phyloP scores from a whole-genome alignment of 2,797 vertebrate species.

The Sarcophilus harrisii region DNA sequence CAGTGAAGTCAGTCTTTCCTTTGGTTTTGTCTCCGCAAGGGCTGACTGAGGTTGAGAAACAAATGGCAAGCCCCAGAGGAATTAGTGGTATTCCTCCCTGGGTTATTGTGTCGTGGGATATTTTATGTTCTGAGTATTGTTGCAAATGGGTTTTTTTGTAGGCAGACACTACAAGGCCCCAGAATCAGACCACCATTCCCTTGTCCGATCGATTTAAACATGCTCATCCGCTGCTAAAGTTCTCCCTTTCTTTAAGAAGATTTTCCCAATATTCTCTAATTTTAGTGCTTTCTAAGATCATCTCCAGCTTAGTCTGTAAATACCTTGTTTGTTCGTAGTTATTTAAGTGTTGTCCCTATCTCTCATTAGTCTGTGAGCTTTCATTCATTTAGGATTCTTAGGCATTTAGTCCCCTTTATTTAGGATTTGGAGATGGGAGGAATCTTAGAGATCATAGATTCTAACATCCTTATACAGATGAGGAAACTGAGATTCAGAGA shows the following conservation, averaged over 20 bases:
- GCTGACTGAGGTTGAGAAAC: background rate
- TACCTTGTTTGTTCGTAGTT: background rate
- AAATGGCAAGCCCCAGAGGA: background rate
- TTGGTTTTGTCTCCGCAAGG: background rate
- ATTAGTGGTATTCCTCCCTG: background rate
- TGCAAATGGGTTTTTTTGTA: background rate
- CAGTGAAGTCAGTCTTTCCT: background rate
- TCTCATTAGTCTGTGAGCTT: background rate
- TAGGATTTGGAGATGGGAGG: background rate
- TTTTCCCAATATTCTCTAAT: background rate
- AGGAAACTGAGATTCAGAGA: background rate
- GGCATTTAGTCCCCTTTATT: constrained; percentile 1
- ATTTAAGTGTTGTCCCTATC: background rate
- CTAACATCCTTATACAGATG: background rate
- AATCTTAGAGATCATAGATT: background rate
- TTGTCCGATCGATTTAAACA: background rate
- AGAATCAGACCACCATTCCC: background rate
- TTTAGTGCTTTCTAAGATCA: background rate
- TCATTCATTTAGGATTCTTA: background rate
- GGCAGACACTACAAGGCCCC: background rate
- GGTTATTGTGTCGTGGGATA: background rate
- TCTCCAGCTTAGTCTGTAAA: background rate
- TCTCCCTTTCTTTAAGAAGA: background rate
- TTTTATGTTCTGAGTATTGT: accelerated
- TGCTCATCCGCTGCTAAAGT: background rate